Conservation (phyloP, 2,797 vertebrate species). For the Argentina silus region DNA sequence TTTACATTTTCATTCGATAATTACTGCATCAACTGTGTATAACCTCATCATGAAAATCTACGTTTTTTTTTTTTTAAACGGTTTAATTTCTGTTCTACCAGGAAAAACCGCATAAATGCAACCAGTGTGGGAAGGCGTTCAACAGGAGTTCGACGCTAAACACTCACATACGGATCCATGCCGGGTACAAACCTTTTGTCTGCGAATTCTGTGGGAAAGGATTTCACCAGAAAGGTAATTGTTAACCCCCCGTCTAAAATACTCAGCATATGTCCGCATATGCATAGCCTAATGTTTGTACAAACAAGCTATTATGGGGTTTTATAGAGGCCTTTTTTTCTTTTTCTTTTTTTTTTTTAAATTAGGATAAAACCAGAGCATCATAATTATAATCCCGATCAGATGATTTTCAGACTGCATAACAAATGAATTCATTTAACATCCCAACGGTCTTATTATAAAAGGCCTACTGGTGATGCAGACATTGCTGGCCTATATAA, state of each 20-base stretch:
- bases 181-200: conserved; percentile 91
- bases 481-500: background rate
- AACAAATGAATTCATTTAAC: background rate
- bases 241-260: background rate
- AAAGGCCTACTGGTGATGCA: background rate
- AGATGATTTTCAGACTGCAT: background rate
- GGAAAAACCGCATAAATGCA: conserved; percentile 92
- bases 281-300: background rate
- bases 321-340: background rate
- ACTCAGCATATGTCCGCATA: background rate
- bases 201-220: conserved; percentile 93
- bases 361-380: background rate
- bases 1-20: conserved; percentile 1
- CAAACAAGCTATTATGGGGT: background rate
- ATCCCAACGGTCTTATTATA: background rate
- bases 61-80: background rate
- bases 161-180: conserved; percentile 90
- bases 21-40: background rate
- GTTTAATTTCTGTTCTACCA: conserved; percentile 45
- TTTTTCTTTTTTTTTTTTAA: background rate
- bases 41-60: background rate
- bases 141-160: conserved; percentile 91
- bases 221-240: conserved; percentile 91
- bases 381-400: background rate
- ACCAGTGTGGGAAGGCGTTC: conserved; percentile 91